Base-by-base conservation (phyloP, 2,113 vertebrate species). In the Dromaius novaehollandiae region DNA sequence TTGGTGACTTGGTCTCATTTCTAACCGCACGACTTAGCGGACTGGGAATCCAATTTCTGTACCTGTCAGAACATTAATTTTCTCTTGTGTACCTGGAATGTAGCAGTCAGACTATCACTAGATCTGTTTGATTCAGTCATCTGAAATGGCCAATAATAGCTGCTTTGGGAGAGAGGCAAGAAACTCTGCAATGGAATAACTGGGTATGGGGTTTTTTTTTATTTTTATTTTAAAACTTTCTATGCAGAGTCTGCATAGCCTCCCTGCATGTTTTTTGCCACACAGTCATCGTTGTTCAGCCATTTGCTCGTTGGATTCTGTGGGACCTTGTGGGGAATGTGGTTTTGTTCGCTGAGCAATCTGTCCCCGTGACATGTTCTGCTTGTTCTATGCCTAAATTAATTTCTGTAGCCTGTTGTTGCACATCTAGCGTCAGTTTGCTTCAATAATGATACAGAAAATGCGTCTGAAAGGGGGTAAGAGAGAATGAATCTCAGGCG, bases 391-490 rank as follows among this genome's bases (percentile, higher is more conserved):
- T 79, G 70, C 66, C 63, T 78, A 48, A 87, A 86, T 82, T 80
- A 51, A 63, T 66, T 95, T 93, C 66, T 94, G 75, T 26, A 80
- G 40, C 75, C 61, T 93, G 56, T 74, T 92, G 58, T 86, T 96
- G 85, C 86, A 73, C 25, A 63, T 66, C 28, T 76, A 87, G 40
- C 7, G 7, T 65, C 58, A 40, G 40, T 90, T 92, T 87, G 36
- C 56, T 92, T 92, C 71, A 40, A 84, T 64, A 93, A 22, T 48
- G 48, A 56, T 63, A 87, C 18, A 70, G 86, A 42, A 80, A 90
- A 90, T 51, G 11, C 15, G 4, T 73, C 63, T 70, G 78, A 89
- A 91, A 94, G 30, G 60, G 68, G 69, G 26, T 86, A 63, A 60
- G 64, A 68, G 50, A 30, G 56, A 83, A 71, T 51, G 68, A 80